Conservation (phyloP, 2,113 vertebrate species). For the Dipodomys stephensi region DNA sequence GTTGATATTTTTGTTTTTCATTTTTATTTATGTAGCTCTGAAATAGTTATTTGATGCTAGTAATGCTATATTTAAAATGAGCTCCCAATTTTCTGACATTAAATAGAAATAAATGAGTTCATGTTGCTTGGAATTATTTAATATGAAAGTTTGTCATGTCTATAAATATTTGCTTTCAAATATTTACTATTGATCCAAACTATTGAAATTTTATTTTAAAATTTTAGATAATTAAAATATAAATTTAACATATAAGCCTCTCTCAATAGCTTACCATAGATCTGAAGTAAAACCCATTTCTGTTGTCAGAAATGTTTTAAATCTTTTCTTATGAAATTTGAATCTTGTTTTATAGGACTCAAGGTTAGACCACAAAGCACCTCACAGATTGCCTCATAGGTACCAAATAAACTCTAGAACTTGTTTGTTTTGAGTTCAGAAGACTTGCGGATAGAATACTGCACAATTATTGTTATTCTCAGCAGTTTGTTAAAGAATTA, state of each 20-base stretch:
- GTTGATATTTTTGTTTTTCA: constrained; percentile 42
- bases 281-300: neutral
- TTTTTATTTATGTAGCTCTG: neutral
- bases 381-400: neutral
- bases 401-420: neutral
- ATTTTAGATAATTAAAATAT: constrained; percentile 25
- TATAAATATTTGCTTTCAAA: neutral
- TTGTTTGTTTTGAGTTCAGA: neutral
- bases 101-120: constrained; percentile 16
- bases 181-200: neutral
- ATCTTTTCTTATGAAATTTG: neutral
- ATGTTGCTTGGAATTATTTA: neutral
- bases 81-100: neutral
- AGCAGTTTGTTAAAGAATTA: neutral
- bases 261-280: neutral
- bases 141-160: neutral
- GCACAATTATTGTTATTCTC: neutral
- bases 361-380: neutral
- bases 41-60: neutral
- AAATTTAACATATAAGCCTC: neutral
- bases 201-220: constrained; percentile 36
- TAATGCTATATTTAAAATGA: neutral
- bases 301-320: neutral
- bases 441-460: neutral
- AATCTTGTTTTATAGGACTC: neutral